Evolutionary conservation across 2,888 invertebrate species (phyloP).

Genomic region (Asteroscopus sphinx): DNA sequence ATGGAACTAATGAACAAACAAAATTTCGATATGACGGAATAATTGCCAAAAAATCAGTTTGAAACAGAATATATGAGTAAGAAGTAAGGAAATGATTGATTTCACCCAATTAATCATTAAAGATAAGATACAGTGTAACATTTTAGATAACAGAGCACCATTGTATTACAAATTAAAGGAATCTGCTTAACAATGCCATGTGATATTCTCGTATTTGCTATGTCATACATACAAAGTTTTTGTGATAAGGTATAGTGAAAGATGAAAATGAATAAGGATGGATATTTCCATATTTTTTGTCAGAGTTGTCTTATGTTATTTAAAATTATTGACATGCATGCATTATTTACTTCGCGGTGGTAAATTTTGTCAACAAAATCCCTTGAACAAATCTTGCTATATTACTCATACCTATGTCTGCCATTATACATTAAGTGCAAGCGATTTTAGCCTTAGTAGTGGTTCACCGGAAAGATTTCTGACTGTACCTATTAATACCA

Average conservation of each 20-base stretch:
- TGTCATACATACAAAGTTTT: neutral
- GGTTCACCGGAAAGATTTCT: too few species aligned
- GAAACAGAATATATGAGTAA: neutral
- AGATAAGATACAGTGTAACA: conserved; percentile 27
- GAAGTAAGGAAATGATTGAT: conserved; percentile 13
- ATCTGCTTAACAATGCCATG: neutral
- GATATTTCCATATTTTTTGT: too few species aligned
- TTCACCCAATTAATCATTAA: conserved; percentile 9
- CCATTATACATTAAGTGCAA: too few species aligned
- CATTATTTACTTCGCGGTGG: too few species aligned
- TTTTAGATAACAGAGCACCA: conserved; percentile 14
- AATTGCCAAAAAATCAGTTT: neutral
- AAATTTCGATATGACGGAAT: neutral
- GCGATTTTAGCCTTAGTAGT: too few species aligned
- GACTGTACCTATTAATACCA: too few species aligned
- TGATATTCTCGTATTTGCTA: conserved; percentile 1
- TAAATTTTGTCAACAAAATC: too few species aligned
- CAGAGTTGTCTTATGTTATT: too few species aligned
- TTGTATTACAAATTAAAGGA: conserved; percentile 1
- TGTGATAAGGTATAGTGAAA: neutral
- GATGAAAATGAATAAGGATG: too few species aligned
- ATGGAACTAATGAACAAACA: neutral
- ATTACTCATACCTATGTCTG: too few species aligned
- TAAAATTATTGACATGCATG: too few species aligned
- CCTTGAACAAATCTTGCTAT: too few species aligned